phyloP scores from a whole-genome alignment of 2,797 vertebrate species.

The Pristis pectinata region DNA sequence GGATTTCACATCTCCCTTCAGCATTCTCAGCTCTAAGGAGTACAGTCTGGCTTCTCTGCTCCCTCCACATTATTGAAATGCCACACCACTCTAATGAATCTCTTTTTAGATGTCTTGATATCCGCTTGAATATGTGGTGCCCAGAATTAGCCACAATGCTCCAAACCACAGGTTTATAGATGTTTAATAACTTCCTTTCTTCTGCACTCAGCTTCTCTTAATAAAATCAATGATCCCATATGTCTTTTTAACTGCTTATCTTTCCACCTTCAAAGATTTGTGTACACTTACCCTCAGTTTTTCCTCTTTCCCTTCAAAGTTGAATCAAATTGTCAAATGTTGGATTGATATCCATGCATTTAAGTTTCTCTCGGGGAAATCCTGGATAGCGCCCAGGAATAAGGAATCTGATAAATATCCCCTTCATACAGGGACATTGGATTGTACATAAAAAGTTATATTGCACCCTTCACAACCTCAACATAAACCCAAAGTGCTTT shows the following conservation, averaged over 20 bases:
- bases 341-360: background rate
- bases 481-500: background rate
- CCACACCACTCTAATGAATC: background rate
- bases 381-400: background rate
- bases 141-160: background rate
- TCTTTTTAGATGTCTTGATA: background rate
- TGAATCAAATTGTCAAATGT: background rate
- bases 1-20: background rate
- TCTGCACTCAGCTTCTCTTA: background rate
- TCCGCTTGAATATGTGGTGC: background rate
- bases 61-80: background rate
- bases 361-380: background rate
- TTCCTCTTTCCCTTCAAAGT: background rate
- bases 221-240: background rate
- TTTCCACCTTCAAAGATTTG: background rate
- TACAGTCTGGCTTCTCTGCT: background rate
- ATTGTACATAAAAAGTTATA: background rate
- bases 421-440: background rate
- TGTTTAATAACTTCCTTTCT: background rate
- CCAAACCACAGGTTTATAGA: background rate
- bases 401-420: background rate
- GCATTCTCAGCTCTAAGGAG: background rate
- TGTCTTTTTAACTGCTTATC: background rate
- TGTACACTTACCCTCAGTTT: background rate
- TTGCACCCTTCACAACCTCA: background rate